These are phyloP conservation scores for Oopsacas minuta DNA, from an alignment of 37 sponge, comb jelly and placozoan species.

Conservation along the genomic window DNA sequence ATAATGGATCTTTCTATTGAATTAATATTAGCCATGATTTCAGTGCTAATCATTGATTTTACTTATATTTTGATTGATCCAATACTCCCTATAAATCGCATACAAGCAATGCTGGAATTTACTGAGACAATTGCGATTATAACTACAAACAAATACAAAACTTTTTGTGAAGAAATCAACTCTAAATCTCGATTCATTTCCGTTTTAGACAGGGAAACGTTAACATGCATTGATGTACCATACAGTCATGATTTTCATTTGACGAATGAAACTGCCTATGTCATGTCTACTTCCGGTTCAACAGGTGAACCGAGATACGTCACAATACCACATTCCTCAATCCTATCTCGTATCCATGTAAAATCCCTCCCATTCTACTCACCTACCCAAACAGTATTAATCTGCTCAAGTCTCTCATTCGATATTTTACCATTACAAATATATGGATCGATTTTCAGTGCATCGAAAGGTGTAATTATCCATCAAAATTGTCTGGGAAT, in stretches of 20 bases:
- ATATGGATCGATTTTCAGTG: not conserved
- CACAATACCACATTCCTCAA: not conserved
- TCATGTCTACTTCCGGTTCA: conserved; percentile 1
- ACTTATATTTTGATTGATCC: not conserved
- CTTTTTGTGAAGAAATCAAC: not conserved
- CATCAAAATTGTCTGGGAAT: not conserved
- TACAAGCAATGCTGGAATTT: not conserved
- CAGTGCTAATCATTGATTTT: not conserved
- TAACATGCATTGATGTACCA: not conserved
- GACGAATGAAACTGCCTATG: not conserved
- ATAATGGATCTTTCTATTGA: not conserved
- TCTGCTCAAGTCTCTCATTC: not conserved
- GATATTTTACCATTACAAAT: conserved; percentile 1
- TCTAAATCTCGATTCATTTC: not conserved
- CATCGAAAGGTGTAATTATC: not conserved
- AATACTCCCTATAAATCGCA: not conserved
- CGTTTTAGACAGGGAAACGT: not conserved
- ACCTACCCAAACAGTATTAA: not conserved
- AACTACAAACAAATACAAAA: not conserved
- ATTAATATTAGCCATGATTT: not conserved
- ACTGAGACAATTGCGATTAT: not conserved
- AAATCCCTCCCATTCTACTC: not conserved
- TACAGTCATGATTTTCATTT: not conserved
- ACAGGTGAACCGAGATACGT: not conserved
- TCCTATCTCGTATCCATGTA: not conserved